Percentiles rank a stretch among this genome's conserved stretches.
phyloP scores from a whole-genome alignment of 2,888 invertebrate species.

The Dione vanillae region DNA sequence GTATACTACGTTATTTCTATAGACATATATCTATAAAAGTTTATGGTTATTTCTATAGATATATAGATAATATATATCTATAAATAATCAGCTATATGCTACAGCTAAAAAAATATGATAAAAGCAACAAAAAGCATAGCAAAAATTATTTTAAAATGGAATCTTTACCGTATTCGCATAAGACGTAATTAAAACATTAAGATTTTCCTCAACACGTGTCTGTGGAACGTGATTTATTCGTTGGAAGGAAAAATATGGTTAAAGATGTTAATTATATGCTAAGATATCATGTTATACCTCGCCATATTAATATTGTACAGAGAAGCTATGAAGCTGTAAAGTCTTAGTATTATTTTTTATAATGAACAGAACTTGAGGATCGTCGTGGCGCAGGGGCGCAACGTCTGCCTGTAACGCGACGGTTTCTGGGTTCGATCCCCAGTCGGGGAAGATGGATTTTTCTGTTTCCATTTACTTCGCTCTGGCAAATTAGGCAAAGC shows the following conservation, averaged over 20 bases:
- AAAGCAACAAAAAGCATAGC: not conserved
- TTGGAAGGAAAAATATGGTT: conserved; percentile 19
- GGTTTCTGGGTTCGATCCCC: no score
- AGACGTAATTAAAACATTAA: conserved; percentile 15
- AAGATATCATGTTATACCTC: not conserved
- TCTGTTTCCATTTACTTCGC: no score
- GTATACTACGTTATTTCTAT: no score
- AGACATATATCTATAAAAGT: no score
- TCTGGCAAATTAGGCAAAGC: no score
- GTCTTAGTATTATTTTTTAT: not conserved
- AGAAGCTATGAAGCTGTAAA: not conserved
- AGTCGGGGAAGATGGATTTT: no score
- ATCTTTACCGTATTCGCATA: not conserved
- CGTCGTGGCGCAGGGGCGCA: no score
- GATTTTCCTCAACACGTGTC: conserved; percentile 25
- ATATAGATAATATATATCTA: no score
- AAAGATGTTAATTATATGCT: conserved; percentile 13
- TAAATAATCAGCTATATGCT: not conserved
- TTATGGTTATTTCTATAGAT: no score
- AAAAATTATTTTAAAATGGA: not conserved
- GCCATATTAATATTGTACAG: not conserved
- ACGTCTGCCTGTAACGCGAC: no score
- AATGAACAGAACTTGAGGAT: no score
- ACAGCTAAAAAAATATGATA: not conserved
- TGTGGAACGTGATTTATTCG: conserved; percentile 4